Base-by-base conservation (phyloP, 2,888 invertebrate genomes). In the Folsomia manolachei region DNA sequence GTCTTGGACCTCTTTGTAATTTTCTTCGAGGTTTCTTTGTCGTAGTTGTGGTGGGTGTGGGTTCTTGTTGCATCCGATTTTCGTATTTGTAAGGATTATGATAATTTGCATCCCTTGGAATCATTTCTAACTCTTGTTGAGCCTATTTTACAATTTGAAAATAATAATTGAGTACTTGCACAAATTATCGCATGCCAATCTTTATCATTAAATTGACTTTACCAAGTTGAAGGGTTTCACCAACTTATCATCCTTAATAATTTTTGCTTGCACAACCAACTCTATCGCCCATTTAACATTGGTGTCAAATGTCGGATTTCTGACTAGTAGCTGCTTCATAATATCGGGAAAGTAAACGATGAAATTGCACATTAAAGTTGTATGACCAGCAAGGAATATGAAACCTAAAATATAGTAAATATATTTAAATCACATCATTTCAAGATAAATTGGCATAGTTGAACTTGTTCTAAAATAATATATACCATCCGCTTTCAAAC, bases 321-420 rank as follows among this genome's bases (percentile, higher is more conserved):
- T 76, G 19, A 74, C 68, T 23, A 78, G 65, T 51, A 79, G 71
- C 14, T 73, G 64, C 26, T 65, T 64, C 75, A 78, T 75, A 2
- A 77, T 72, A 19, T 79, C 79, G 14, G 79, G 79, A 66, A 79
- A 79, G 70, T 77, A 79, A 63, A 79, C 66, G 9, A 78, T 72
- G 23, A 75, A 56, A 62, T 77, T 76, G 51, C 76, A 74, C 65
- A 76, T 71, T 23, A 79, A 56, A 2, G 75, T 76, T 7, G 75
- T 72, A 64, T 79, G 79, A 53, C 79, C 76, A 25, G 73, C 65
- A 1, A 77, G 63, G 53, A 79, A 72, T 19, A 79, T 74, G 61
- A 79, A 79, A 1, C 75, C 79, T 79, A 56, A 19, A 23, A 67
- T n/a, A 27, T 27, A 63, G 25, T 67, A 60, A 60, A 67, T n/a